These are phyloP conservation scores for Pseudomyrmex dendroicus DNA, from an alignment of 1,140 invertebrate genomes.

Conservation along the genomic window DNA sequence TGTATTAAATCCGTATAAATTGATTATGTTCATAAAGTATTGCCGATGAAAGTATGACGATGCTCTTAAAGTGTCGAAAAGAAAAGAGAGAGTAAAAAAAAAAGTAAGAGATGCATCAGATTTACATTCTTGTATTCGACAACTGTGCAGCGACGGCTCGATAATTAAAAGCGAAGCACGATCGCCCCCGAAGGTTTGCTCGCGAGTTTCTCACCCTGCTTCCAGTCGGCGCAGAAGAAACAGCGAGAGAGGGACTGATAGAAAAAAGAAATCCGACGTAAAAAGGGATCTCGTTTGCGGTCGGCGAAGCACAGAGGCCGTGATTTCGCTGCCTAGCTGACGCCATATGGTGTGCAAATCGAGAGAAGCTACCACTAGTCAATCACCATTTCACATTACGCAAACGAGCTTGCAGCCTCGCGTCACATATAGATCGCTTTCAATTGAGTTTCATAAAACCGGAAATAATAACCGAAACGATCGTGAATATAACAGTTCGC, in stretches of 20 bases:
- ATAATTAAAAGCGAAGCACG: conserved; percentile 44
- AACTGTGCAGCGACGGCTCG: conserved; percentile 1
- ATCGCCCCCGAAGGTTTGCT: conserved; percentile 22
- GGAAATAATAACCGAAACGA: conserved; percentile 27
- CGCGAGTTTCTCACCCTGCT: conserved; percentile 33
- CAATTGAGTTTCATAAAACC: conserved; percentile 36
- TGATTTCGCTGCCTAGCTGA: conserved; percentile 57
- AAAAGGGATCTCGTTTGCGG: conserved; percentile 57
- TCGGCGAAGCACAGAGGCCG: conserved; percentile 24
- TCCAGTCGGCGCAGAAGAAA: neutral
- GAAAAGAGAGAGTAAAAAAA: too few species aligned
- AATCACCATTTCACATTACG: conserved; percentile 55
- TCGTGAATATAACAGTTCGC: neutral
- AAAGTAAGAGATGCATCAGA: neutral
- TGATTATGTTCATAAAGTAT: neutral
- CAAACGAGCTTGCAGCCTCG: conserved; percentile 49
- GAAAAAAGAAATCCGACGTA: conserved; percentile 56
- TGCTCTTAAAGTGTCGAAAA: neutral
- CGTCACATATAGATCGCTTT: conserved; percentile 6
- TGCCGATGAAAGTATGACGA: too few species aligned
- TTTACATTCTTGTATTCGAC: neutral
- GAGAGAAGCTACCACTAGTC: conserved; percentile 46
- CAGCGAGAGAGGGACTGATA: neutral
- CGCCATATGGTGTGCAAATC: conserved; percentile 59
- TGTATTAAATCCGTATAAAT: neutral